Evolutionary conservation across 2,888 invertebrate genomes (phyloP).

Genomic region (Allolobophora icterica): DNA sequence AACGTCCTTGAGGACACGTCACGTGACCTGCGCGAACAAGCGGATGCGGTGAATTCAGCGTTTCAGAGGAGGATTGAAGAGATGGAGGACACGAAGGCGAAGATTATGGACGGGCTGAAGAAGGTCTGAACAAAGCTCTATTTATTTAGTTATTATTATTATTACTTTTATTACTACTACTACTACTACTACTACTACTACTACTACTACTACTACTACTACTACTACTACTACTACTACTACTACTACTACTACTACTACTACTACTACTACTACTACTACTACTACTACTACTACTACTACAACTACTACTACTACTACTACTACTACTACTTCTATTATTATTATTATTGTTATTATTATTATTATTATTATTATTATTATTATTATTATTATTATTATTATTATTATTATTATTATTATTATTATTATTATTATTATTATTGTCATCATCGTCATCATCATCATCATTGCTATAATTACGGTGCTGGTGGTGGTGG

Average conservation of each 20-base stretch:
- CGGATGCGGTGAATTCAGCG: constrained; percentile 80
- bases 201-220: background rate
- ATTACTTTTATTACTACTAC: background rate
- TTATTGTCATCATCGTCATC: no score
- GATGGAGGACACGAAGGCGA: constrained; percentile 63
- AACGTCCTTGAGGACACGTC: constrained; percentile 79
- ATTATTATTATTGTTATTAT: background rate
- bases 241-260: constrained; percentile 68
- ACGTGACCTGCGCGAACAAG: constrained; percentile 81
- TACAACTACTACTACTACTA: background rate
- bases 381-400: background rate
- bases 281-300: constrained; percentile 30
- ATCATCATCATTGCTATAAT: no score
- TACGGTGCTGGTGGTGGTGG: no score
- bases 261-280: constrained; percentile 32
- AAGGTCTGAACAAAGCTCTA: constrained; percentile 62
- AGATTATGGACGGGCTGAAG: constrained; percentile 75
- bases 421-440: no score
- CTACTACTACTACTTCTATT: background rate
- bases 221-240: constrained; percentile 25
- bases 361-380: background rate
- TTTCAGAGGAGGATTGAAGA: constrained; percentile 78
- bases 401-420: no score
- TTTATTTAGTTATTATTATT: background rate
- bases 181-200: background rate